Conservation (phyloP, 2,113 vertebrate species). For the Blennius ocellaris region DNA sequence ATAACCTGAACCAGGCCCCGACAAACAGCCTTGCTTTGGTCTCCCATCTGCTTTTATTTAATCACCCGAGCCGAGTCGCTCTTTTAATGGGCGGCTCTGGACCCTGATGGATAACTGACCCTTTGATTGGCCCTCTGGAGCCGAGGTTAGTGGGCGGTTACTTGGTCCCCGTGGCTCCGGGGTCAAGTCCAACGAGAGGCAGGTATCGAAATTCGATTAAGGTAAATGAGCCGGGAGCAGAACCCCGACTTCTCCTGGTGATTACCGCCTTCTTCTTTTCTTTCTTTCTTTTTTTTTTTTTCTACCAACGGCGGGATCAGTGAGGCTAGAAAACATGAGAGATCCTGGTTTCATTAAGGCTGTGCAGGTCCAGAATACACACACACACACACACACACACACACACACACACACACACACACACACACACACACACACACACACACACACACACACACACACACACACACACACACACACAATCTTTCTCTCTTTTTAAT, state of each 20-base stretch:
- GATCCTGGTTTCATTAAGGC: constrained; percentile 77
- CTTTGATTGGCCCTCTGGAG: constrained; percentile 73
- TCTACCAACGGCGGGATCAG: background rate
- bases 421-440: no score
- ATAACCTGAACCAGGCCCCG: constrained; percentile 14
- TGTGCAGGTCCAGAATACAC: constrained; percentile 60
- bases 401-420: no score
- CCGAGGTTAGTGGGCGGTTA: constrained; percentile 72
- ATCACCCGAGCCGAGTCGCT: constrained; percentile 11
- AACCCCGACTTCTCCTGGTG: constrained; percentile 87
- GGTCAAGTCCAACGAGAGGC: constrained; percentile 82
- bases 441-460: no score
- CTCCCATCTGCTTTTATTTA: constrained; percentile 57
- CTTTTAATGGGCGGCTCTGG: constrained; percentile 41
- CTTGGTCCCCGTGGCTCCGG: constrained; percentile 68
- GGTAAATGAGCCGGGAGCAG: constrained; percentile 84
- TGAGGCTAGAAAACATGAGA: constrained; percentile 57
- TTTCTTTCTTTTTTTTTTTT: constrained; percentile 30
- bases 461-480: no score
- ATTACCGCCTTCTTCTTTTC: constrained; percentile 84
- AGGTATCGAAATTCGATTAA: constrained; percentile 90
- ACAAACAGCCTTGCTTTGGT: constrained; percentile 15
- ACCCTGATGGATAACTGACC: constrained; percentile 55
- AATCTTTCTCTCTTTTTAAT: constrained; percentile 54
- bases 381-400: constrained; percentile 4